Evolutionary conservation across 2,113 vertebrate species (phyloP).

Genomic region (Pandion haliaetus): DNA sequence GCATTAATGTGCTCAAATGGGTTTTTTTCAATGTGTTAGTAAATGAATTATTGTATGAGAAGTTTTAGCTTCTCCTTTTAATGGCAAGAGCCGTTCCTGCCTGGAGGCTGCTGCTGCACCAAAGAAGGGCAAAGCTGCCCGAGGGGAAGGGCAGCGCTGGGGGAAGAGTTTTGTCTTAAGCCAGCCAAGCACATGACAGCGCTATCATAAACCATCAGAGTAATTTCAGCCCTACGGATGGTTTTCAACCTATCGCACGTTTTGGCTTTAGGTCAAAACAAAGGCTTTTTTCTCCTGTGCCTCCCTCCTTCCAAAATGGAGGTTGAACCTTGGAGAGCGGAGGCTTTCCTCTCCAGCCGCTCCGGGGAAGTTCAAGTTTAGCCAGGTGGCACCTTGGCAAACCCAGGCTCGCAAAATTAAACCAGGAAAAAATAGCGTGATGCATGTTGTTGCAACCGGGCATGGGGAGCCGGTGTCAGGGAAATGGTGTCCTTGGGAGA

Average conservation of each 20-base stretch:
- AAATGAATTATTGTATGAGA: background rate
- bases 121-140: conserved; percentile 12
- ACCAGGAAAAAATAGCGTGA: background rate
- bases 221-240: background rate
- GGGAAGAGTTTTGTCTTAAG: background rate
- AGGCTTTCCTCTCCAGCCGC: background rate
- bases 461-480: background rate
- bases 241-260: background rate
- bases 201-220: background rate
- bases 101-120: background rate
- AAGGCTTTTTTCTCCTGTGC: background rate
- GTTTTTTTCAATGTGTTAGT: accelerated
- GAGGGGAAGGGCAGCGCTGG: background rate
- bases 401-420: background rate
- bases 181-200: background rate
- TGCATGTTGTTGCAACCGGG: background rate
- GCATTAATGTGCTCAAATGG: background rate
- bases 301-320: background rate
- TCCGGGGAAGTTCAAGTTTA: background rate
- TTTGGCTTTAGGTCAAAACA: background rate
- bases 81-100: background rate
- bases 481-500: background rate
- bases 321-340: background rate
- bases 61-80: background rate
- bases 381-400: background rate